Evolutionary conservation across 2,113 vertebrate species (phyloP).

Genomic region (Gallinago media): DNA sequence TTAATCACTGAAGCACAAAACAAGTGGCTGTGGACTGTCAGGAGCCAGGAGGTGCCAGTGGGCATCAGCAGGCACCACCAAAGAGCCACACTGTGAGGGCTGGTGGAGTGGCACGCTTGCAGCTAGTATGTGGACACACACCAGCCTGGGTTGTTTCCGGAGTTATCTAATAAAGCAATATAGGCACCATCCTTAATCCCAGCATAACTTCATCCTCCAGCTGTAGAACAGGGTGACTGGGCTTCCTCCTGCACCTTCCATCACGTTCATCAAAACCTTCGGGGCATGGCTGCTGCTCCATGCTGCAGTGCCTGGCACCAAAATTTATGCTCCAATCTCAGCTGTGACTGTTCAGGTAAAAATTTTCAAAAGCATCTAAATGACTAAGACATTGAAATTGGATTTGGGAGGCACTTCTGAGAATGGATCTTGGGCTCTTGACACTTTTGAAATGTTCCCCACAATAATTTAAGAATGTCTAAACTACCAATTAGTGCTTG

Average conservation of each 20-base stretch:
- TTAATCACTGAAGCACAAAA: background rate
- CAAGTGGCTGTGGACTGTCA: background rate
- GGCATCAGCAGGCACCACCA: background rate
- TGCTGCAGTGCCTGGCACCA: background rate
- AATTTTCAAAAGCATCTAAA: slow-evolving; percentile 2
- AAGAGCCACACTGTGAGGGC: accelerated
- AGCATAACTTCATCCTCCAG: background rate
- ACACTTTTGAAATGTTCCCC: slow-evolving; percentile 31
- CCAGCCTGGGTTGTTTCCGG: background rate
- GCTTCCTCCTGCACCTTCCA: background rate
- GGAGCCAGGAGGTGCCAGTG: background rate
- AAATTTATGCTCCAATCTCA: background rate
- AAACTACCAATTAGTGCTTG: slow-evolving; percentile 48
- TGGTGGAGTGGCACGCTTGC: accelerated
- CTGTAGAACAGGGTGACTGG: background rate
- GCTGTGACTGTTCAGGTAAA: background rate
- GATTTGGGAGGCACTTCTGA: slow-evolving; percentile 18
- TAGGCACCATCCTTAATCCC: background rate
- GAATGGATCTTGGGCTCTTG: background rate
- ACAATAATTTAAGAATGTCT: slow-evolving; percentile 49
- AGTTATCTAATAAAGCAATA: background rate
- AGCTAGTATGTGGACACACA: background rate
- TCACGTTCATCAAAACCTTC: accelerated
- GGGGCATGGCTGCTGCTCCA: accelerated
- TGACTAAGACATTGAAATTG: background rate